Evolutionary conservation across 1,140 invertebrate species (phyloP), one percentile per base, ranked within the genome.

Genomic region (Cydia pomonella): DNA sequence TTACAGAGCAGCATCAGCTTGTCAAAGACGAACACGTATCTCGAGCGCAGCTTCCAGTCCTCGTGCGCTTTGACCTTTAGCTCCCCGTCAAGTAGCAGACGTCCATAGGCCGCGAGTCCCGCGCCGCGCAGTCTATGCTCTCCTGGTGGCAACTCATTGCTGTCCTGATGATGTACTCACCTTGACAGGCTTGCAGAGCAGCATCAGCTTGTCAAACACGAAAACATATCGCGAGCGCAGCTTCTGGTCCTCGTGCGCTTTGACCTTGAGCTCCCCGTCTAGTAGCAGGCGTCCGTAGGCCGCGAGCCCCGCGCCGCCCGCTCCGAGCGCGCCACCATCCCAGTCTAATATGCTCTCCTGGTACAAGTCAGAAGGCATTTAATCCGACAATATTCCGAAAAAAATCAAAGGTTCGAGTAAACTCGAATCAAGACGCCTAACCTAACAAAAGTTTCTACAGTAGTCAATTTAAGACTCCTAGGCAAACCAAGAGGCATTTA

Each of bases 11-110:
- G 94, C 93, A 99, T 96, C 29, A 98, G 97, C 94, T 98, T 98
- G 88, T 99, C 98, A 93, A 99, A 99, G 29, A 99, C 95, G 92
- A 99, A 99, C 16, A 98, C 97, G 90, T 98, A 99, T 89, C 98
- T 95, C 59, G 95, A 95, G 87, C 97, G 96, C 1, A 96, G 94
- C 86, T 97, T 96, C 85, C 97, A 96, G 89, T 99, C 98, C 82
- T 96, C 95, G 88, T 99, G 98, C 63, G 96, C 96, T 91, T 97
- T 97, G 4, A 99, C 97, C 93, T 97, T 97, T 25, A 99, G 94
- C 88, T 99, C 98, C 16, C 98, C 98, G 89, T 99, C 98, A 80
- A 97, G 96, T 77, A 98, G 94, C 66, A 99, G 93, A 53, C 97
- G 94, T 0, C 98, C 99, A 92, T 98, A 99, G 86, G 98, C 97